These are phyloP conservation scores for Notarius quadriscutis DNA, from an alignment of 2,113 vertebrate genomes.

Conservation along the genomic window DNA sequence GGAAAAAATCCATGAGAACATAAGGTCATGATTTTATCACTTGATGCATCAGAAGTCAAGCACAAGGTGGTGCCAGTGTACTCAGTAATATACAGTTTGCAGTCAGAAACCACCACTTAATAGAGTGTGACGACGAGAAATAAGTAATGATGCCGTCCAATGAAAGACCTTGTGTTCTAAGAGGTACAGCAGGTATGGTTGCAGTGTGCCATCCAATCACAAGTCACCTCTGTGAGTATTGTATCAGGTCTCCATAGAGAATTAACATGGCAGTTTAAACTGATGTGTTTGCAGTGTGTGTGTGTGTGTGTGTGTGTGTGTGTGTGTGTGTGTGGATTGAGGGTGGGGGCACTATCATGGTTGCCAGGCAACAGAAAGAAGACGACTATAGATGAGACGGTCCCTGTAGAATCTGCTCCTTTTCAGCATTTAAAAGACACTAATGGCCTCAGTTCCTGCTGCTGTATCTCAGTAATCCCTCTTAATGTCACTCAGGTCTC, in stretches of 20 bases:
- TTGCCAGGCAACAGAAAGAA: slow-evolving; percentile 69
- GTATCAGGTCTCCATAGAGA: slow-evolving; percentile 42
- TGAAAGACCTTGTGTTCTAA: slow-evolving; percentile 4
- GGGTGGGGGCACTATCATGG: slow-evolving; percentile 46
- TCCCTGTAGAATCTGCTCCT: slow-evolving; percentile 60
- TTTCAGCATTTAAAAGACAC: slow-evolving; percentile 45
- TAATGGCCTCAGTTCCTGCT: slow-evolving; percentile 46
- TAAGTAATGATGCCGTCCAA: slow-evolving; percentile 1
- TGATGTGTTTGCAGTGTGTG: slow-evolving; percentile 47
- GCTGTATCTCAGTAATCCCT: slow-evolving; percentile 56
- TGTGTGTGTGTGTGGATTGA: background rate
- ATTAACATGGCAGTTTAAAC: slow-evolving; percentile 48
- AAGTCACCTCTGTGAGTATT: slow-evolving; percentile 22
- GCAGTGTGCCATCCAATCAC: slow-evolving; percentile 55
- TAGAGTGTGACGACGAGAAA: background rate
- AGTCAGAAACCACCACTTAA: background rate
- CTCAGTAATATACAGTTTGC: slow-evolving; percentile 23
- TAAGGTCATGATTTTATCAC: background rate
- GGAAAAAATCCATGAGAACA: background rate
- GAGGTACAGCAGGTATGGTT: slow-evolving; percentile 50
- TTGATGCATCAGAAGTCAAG: background rate
- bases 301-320: slow-evolving; percentile 12
- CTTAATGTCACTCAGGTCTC: slow-evolving; percentile 57
- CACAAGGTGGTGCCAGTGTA: slow-evolving; percentile 44
- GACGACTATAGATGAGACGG: slow-evolving; percentile 46